Evolutionary conservation across 2,113 vertebrate genomes (phyloP).

Genomic region (Globicephala melas): DNA sequence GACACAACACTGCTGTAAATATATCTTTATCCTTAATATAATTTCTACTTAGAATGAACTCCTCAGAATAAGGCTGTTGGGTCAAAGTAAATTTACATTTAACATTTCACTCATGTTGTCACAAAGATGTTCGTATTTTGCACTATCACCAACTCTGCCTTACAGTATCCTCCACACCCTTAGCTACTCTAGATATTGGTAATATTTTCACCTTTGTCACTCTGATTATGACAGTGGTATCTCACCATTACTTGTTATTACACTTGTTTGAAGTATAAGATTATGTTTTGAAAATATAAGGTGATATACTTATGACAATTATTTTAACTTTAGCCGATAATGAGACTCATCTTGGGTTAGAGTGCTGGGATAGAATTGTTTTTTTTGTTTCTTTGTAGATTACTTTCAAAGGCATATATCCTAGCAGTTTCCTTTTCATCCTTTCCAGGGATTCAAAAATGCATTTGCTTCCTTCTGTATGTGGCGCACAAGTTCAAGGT

Average conservation of each 20-base stretch:
- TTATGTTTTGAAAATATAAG: background rate
- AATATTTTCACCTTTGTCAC: background rate
- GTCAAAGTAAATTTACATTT: background rate
- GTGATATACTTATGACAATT: background rate
- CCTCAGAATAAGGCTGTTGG: background rate
- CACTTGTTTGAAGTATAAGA: background rate
- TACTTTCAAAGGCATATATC: background rate
- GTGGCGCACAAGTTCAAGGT: constrained; percentile 37
- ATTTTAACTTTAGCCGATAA: background rate
- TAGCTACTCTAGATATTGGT: background rate
- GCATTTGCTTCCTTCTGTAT: background rate
- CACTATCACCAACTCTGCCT: background rate
- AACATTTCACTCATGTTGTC: background rate
- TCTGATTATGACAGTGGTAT: background rate
- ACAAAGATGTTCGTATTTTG: background rate
- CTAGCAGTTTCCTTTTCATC: background rate
- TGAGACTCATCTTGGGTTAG: background rate
- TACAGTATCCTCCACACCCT: background rate
- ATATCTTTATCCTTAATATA: background rate
- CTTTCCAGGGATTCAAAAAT: constrained; percentile 13
- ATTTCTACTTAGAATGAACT: background rate
- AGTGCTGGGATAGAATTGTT: background rate
- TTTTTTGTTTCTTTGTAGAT: background rate
- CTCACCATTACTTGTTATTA: background rate
- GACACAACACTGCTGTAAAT: background rate